Conservation (phyloP, 2,113 vertebrate genomes). For the Sphyrna mokarran region DNA sequence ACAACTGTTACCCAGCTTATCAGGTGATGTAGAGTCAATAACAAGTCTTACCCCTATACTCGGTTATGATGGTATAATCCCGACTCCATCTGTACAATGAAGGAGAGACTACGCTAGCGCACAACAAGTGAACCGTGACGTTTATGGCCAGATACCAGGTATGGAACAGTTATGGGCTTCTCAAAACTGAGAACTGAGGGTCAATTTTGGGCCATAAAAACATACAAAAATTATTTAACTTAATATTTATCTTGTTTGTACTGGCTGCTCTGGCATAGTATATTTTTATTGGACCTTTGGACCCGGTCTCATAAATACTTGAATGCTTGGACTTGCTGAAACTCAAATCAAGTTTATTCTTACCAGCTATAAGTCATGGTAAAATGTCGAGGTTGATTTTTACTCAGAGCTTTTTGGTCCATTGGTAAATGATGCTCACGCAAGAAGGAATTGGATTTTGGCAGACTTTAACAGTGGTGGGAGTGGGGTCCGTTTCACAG, state of each 20-base stretch:
- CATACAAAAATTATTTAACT: constrained; percentile 4
- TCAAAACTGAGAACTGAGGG: background rate
- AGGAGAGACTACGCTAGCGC: background rate
- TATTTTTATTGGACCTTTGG: constrained; percentile 32
- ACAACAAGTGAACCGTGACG: background rate
- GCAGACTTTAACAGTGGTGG: background rate
- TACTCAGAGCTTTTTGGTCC: background rate
- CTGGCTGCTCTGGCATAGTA: background rate
- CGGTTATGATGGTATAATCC: background rate
- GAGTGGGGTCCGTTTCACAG: background rate
- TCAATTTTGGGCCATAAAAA: constrained; percentile 23
- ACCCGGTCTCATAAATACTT: background rate
- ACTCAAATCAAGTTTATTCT: background rate
- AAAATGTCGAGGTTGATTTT: background rate
- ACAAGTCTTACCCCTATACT: background rate
- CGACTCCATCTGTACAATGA: background rate
- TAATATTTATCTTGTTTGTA: constrained; percentile 23
- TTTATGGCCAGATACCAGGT: background rate
- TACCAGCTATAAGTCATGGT: background rate
- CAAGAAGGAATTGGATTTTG: background rate
- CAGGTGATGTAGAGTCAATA: background rate
- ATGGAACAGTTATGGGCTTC: constrained; percentile 14
- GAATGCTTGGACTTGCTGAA: background rate
- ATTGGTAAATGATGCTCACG: no score
- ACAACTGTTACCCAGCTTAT: background rate